Conservation (phyloP, 92 coral and sea anemone genomes). For the Montipora capitata region DNA sequence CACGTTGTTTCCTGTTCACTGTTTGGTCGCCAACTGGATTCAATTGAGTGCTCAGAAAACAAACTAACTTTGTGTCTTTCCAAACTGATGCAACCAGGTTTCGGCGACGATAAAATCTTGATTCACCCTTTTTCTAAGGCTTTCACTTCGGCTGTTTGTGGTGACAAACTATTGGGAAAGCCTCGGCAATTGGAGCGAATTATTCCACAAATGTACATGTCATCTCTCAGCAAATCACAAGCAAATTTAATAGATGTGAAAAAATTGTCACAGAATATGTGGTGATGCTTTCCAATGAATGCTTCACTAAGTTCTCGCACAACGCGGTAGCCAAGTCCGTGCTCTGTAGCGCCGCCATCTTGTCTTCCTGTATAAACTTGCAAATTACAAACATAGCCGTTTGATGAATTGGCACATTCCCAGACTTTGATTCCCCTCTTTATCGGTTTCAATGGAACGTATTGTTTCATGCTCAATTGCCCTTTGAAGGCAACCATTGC, state of each 20-base stretch:
- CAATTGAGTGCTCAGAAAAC: slow-evolving; percentile 53
- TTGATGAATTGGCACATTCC: slow-evolving; percentile 17
- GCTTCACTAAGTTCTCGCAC: background rate
- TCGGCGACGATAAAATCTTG: slow-evolving; percentile 47
- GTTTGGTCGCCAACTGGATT: slow-evolving; percentile 20
- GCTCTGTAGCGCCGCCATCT: slow-evolving; percentile 29
- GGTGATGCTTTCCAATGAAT: slow-evolving; percentile 29
- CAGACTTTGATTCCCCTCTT: slow-evolving; percentile 53
- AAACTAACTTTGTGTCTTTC: slow-evolving; percentile 62
- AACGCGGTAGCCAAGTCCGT: no score
- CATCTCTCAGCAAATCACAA: slow-evolving; percentile 13
- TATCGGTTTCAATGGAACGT: slow-evolving; percentile 42
- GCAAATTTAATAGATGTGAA: slow-evolving; percentile 1
- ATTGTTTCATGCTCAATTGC: slow-evolving; percentile 20
- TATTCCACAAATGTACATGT: slow-evolving; percentile 36
- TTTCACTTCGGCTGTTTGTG: slow-evolving; percentile 6
- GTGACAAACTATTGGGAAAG: slow-evolving; percentile 41
- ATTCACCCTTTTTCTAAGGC: slow-evolving; percentile 35
- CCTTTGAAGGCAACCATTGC: slow-evolving; percentile 43
- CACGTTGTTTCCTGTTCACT: slow-evolving; percentile 46
- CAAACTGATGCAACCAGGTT: slow-evolving; percentile 54
- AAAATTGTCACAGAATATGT: slow-evolving; percentile 44
- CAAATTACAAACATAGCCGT: slow-evolving; percentile 34
- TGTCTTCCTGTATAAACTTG: slow-evolving; percentile 55
- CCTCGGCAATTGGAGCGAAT: slow-evolving; percentile 24